Conservation (phyloP, 1,140 invertebrate species). For the Neodiprion fabricii region DNA sequence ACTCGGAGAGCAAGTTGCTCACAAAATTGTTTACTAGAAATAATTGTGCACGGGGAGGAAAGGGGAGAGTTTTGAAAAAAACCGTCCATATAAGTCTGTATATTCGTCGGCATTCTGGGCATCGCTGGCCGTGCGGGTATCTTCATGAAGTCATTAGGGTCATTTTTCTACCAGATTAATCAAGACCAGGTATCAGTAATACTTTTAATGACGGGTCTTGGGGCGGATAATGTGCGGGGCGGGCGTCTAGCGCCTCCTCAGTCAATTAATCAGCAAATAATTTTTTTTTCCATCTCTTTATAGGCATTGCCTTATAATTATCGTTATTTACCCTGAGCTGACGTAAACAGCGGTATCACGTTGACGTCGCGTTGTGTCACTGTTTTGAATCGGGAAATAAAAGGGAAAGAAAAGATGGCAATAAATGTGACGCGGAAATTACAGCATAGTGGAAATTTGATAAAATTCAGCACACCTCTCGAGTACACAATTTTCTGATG, state of each 20-base stretch:
- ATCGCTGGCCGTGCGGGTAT: slow-evolving; percentile 5
- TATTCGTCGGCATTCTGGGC: background rate
- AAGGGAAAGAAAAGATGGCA: too few species aligned
- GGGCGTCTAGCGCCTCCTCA: slow-evolving; percentile 50
- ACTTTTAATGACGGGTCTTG: slow-evolving; percentile 46
- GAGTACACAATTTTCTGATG: background rate
- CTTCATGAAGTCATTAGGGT: slow-evolving; percentile 40
- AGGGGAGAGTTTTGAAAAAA: too few species aligned
- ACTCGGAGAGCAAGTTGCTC: too few species aligned
- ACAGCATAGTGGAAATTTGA: too few species aligned
- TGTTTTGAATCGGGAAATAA: too few species aligned
- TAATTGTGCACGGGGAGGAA: too few species aligned
- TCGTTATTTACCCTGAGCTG: background rate
- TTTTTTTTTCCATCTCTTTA: slow-evolving; percentile 34
- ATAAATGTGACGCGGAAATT: too few species aligned
- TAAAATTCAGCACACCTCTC: too few species aligned
- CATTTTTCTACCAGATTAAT: slow-evolving; percentile 13
- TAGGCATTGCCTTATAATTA: background rate
- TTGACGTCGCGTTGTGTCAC: too few species aligned
- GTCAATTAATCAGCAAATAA: slow-evolving; percentile 59
- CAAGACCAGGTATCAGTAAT: background rate
- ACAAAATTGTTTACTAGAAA: too few species aligned
- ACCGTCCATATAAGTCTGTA: too few species aligned
- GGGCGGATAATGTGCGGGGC: slow-evolving; percentile 47
- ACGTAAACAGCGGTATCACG: background rate